A percentile compares a stretch with the other conserved stretches of the same genome.
phyloP scores from a whole-genome alignment of 2,888 invertebrate species.

The Trissoscelio sp. region DNA sequence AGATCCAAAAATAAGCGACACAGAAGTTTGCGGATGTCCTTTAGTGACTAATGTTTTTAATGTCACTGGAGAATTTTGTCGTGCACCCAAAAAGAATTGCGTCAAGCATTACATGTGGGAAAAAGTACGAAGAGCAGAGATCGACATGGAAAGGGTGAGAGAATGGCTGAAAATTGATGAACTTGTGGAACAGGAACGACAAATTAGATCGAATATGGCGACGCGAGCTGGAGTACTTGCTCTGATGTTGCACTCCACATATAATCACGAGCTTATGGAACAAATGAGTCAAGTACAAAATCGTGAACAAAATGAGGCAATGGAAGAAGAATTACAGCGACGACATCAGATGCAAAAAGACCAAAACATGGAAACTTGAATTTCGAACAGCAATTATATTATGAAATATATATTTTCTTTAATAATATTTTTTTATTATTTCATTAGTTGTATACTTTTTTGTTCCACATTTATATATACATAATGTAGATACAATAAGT shows the following conservation, averaged over 20 bases:
- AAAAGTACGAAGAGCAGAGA: conserved; percentile 89
- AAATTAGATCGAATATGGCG: conserved; percentile 89
- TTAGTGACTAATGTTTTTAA: conserved; percentile 93
- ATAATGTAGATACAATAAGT: too few species aligned
- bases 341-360: conserved; percentile 72
- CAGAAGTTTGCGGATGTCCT: conserved; percentile 97
- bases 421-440: too few species aligned
- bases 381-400: too few species aligned
- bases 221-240: conserved; percentile 96
- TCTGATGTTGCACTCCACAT: conserved; percentile 97
- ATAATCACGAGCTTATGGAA: conserved; percentile 96
- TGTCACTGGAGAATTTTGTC: conserved; percentile 93
- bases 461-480: too few species aligned
- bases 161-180: conserved; percentile 98
- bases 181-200: conserved; percentile 95
- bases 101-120: conserved; percentile 98
- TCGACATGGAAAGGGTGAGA: conserved; percentile 95
- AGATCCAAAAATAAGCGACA: conserved; percentile 93
- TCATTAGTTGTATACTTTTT: too few species aligned
- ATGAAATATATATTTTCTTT: too few species aligned
- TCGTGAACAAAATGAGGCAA: conserved; percentile 84
- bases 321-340: conserved; percentile 83
- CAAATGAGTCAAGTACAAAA: conserved; percentile 86
- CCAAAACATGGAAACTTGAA: conserved; percentile 6
- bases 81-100: conserved; percentile 94